Evolutionary conservation across 2,888 invertebrate species (phyloP).

Genomic region (Hanleya hanleyi): DNA sequence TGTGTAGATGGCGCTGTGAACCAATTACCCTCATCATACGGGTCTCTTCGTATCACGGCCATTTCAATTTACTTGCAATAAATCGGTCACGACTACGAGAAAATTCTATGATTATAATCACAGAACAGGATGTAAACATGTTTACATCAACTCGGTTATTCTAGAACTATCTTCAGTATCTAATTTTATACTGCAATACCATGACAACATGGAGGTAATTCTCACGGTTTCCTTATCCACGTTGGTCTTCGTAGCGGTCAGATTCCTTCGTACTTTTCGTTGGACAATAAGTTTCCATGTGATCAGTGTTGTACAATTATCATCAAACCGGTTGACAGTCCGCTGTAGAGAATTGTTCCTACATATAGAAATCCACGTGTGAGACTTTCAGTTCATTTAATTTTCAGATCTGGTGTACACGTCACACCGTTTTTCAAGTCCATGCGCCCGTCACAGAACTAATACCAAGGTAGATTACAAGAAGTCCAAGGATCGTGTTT

Average conservation of each 20-base stretch:
- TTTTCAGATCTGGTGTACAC: constrained; percentile 36
- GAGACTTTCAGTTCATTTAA: constrained; percentile 39
- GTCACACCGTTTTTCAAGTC: constrained; percentile 38
- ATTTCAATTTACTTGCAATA: no score
- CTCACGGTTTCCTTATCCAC: constrained; percentile 22
- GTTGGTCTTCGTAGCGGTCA: background rate
- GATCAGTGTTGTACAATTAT: constrained; percentile 42
- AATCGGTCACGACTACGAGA: no score
- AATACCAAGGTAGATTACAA: constrained; percentile 34
- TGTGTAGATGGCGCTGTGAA: no score
- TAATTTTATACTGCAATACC: no score
- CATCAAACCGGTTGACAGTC: constrained; percentile 41
- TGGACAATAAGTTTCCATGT: constrained; percentile 25
- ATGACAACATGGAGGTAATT: constrained; percentile 51
- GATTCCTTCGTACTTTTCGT: constrained; percentile 17
- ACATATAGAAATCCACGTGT: constrained; percentile 7
- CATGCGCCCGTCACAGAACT: constrained; percentile 41
- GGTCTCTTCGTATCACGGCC: no score
- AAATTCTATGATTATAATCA: no score
- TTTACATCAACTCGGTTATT: no score
- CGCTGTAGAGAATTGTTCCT: constrained; percentile 39
- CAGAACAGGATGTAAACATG: no score
- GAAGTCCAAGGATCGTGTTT: constrained; percentile 30
- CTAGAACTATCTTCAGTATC: no score
- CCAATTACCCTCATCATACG: no score